phyloP scores from a whole-genome alignment of 1,140 invertebrate genomes.

The Coptotermes formosanus region DNA sequence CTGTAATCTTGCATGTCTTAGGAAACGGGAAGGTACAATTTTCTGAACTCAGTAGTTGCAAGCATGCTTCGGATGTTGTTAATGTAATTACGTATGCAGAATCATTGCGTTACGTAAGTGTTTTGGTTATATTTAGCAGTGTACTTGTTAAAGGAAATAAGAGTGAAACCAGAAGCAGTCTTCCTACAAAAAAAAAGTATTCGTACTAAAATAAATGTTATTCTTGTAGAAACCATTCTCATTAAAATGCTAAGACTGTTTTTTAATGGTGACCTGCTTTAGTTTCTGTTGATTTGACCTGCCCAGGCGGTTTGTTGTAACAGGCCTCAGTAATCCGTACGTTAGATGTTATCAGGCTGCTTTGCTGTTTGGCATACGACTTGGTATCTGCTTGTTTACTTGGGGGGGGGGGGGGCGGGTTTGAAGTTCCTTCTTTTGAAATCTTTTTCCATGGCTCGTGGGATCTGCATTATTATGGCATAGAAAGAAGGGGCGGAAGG shows the following conservation, averaged over 20 bases:
- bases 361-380: neutral
- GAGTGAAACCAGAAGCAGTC: neutral
- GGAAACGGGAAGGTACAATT: no score
- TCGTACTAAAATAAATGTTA: neutral
- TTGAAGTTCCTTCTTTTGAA: neutral
- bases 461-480: slow-evolving; percentile 6
- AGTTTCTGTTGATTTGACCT: neutral
- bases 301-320: neutral
- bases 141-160: neutral
- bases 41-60: no score
- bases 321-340: neutral
- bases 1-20: no score
- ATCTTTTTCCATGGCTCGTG: neutral
- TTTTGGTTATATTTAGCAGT: no score
- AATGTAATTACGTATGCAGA: no score
- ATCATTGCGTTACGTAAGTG: no score
- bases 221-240: neutral
- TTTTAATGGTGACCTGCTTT: neutral
- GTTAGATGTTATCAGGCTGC: neutral
- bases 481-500: neutral
- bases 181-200: neutral
- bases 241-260: neutral
- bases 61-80: no score
- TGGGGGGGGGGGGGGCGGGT: neutral
- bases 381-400: neutral